Base-by-base conservation (phyloP, 2,797 vertebrate genomes). In the Spinibarbus caldwelli region DNA sequence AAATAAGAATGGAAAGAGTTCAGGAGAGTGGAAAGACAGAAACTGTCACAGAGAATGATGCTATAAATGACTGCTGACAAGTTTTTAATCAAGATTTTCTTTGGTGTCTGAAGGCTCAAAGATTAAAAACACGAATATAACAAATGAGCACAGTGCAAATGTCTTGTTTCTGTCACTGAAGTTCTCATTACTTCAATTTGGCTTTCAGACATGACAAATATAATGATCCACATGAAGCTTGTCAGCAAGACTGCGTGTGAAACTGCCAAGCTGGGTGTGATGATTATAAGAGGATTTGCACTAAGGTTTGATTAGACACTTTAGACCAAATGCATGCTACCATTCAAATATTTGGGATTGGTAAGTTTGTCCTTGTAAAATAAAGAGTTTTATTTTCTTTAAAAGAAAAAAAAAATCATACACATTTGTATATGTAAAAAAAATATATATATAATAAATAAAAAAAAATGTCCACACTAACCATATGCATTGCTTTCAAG, bases 141-240 rank as follows among this genome's bases (percentile, higher is more conserved):
- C 57, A 29, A 78, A 78, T 11, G 2, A 26, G 36, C 34, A 29
- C 15, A 29, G 15, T 43, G n/a, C 52, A 78, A 31, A 62, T 45
- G 38, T 43, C n/a, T 64, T 15, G 73, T 36, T 26, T 26, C 34
- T 26, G 75, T 77, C 34, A 8, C 29, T 14, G 17, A 75, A 52
- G 2, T 73, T 73, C 72, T 29, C 19, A 72, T 72, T 47, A 47
- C 70, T 75, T 14, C 29, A 75, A 6, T 34, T 52, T 75, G 45
- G 29, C 72, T 52, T 52, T 76, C 72, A 76, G 72, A 76, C 47
- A 76, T 36, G 49, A 75, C 47, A 75, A 76, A 76, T 36, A 76
- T 14, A 76, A 54, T 14, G 31, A 54, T 31, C 47, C 26, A 8
- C 15, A 31, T 73, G 15, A 73, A 54, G 47, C 47, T 19, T 36